Conservation (phyloP, 2,113 vertebrate species). For the Syngnathus scovelli region DNA sequence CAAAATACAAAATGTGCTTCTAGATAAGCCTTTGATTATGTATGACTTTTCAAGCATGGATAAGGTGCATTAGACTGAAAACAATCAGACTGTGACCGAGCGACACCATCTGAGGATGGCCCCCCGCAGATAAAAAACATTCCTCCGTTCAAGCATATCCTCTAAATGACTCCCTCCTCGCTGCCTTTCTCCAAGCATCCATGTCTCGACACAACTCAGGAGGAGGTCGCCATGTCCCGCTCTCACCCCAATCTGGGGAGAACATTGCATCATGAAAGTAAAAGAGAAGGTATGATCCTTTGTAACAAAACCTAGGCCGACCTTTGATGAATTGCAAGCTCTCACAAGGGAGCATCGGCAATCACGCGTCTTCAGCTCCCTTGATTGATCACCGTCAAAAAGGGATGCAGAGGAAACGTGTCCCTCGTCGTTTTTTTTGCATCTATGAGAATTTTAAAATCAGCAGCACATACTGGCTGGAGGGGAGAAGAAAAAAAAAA, state of each 20-base stretch:
- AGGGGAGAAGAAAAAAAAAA: conserved; percentile 1
- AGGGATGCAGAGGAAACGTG: conserved; percentile 20
- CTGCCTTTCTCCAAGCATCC: conserved; percentile 20
- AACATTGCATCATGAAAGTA: conserved; percentile 1
- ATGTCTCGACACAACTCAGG: conserved; percentile 20
- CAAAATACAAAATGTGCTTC: conserved; percentile 17
- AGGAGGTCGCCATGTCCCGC: conserved; percentile 35
- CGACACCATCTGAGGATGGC: conserved; percentile 48
- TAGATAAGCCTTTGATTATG: conserved; percentile 2
- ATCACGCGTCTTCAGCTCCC: conserved; percentile 29
- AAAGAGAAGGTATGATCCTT: conserved; percentile 8
- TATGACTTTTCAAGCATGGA: conserved; percentile 5
- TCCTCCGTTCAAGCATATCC: conserved; percentile 37
- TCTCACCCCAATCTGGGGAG: conserved; percentile 19
- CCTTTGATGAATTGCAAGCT: conserved; percentile 1
- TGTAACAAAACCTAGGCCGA: conserved; percentile 7
- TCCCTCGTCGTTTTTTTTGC: conserved; percentile 17
- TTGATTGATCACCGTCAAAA: conserved; percentile 50
- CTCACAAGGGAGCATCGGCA: conserved; percentile 38
- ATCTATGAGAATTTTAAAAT: conserved; percentile 31
- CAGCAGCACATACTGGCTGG: conserved; percentile 21
- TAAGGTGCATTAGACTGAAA: conserved; percentile 34
- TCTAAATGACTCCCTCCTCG: conserved; percentile 43
- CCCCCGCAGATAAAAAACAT: conserved; percentile 39
- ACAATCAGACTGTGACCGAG: conserved; percentile 59